These are phyloP conservation scores for Origma solitaria DNA, from an alignment of 2,113 vertebrate genomes.

Conservation along the genomic window DNA sequence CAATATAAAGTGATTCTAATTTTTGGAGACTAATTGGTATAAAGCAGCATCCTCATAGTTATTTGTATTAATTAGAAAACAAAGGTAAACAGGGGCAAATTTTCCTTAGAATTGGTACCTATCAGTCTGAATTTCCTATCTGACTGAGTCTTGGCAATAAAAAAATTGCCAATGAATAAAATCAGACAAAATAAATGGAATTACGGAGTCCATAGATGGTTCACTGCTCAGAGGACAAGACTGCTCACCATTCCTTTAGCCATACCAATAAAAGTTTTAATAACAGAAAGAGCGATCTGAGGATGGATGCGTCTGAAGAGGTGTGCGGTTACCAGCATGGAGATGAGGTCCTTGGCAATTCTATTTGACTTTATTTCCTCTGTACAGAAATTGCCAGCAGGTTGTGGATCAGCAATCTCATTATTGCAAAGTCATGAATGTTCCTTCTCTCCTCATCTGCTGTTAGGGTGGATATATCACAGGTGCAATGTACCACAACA, in stretches of 20 bases:
- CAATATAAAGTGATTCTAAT: background rate
- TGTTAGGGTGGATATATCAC: background rate
- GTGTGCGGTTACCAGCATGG: background rate
- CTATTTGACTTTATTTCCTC: background rate
- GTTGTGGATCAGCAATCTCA: slow-evolving; percentile 4
- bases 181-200: background rate
- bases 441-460: background rate
- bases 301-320: background rate
- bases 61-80: background rate
- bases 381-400: background rate
- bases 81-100: background rate
- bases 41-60: background rate
- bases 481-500: background rate
- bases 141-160: background rate
- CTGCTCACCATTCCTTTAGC: background rate
- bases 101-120: background rate
- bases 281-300: background rate
- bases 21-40: background rate
- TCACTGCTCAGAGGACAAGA: background rate
- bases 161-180: background rate
- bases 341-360: background rate
- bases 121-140: background rate
- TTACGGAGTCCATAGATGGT: background rate
- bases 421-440: slow-evolving; percentile 42
- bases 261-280: background rate